Percentiles rank a stretch among this genome's conserved stretches.
Evolutionary conservation across 2,797 vertebrate genomes (phyloP).

Genomic region (Otolemur crassicaudatus): DNA sequence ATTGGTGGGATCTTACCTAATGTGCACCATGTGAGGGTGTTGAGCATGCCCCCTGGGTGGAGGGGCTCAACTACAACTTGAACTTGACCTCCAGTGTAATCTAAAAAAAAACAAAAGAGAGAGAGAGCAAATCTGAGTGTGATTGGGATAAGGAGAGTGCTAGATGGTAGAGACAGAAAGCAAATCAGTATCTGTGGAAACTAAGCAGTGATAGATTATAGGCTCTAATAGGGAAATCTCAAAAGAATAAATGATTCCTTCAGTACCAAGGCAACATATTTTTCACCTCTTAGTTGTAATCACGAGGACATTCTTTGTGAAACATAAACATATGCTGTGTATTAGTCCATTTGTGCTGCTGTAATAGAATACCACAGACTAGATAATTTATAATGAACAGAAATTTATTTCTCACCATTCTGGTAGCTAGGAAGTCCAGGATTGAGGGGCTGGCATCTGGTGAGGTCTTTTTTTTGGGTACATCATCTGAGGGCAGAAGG

Average conservation of each 20-base stretch:
- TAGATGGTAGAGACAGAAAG: background rate
- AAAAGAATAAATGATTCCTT: background rate
- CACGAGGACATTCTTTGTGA: background rate
- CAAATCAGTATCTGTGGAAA: background rate
- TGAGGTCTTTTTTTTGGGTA: background rate
- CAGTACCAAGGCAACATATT: background rate
- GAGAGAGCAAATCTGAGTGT: background rate
- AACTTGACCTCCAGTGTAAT: too few relatives aligned
- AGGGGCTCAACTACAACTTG: too few relatives aligned
- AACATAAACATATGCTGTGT: background rate
- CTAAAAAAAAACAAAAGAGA: too few relatives aligned
- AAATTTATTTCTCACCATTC: background rate
- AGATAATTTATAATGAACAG: background rate
- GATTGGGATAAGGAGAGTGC: background rate
- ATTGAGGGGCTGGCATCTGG: background rate
- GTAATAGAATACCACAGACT: background rate
- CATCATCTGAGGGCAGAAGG: background rate
- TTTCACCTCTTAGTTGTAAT: slow-evolving; percentile 31
- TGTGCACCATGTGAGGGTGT: too few relatives aligned
- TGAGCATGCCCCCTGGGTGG: too few relatives aligned
- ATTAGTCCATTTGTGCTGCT: background rate
- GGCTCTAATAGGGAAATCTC: background rate
- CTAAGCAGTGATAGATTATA: background rate
- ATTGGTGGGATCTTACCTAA: too few relatives aligned
- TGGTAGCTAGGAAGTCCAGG: too few relatives aligned